Conservation (phyloP, 2,888 invertebrate species). For the Cheilosia impressa region DNA sequence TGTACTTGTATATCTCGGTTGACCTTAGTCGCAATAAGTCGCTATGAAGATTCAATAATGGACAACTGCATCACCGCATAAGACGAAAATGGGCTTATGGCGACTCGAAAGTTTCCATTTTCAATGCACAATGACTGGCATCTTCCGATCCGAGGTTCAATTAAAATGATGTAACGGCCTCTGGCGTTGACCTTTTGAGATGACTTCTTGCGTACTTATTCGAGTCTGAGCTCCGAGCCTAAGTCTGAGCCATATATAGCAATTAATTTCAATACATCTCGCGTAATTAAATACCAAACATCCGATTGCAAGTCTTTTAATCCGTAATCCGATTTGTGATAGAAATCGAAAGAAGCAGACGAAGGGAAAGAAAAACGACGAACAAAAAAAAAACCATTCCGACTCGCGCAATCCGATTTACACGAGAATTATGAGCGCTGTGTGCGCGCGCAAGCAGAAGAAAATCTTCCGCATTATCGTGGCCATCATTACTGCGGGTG, state of each 20-base stretch:
- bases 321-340: conserved; percentile 71
- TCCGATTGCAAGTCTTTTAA: conserved; percentile 59
- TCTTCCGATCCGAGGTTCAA: conserved; percentile 26
- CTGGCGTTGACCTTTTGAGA: conserved; percentile 59
- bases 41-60: conserved; percentile 23
- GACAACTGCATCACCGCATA: not conserved
- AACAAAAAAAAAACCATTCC: conserved; percentile 19
- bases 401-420: conserved; percentile 66
- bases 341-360: conserved; percentile 51
- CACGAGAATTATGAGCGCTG: conserved; percentile 59
- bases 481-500: conserved; percentile 50
- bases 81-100: conserved; percentile 25
- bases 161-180: conserved; percentile 54
- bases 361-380: not conserved
- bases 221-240: conserved; percentile 5
- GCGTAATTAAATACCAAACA: conserved; percentile 67
- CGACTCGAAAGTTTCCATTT: not conserved
- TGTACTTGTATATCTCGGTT: not conserved
- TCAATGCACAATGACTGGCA: conserved; percentile 24
- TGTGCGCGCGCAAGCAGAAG: conserved; percentile 37
- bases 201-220: conserved; percentile 26
- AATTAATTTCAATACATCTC: conserved; percentile 69
- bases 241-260: conserved; percentile 30
- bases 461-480: conserved; percentile 69
- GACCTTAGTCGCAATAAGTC: conserved; percentile 11